Evolutionary conservation across 2,113 vertebrate species (phyloP).

Genomic region (Crotalus viridis): DNA sequence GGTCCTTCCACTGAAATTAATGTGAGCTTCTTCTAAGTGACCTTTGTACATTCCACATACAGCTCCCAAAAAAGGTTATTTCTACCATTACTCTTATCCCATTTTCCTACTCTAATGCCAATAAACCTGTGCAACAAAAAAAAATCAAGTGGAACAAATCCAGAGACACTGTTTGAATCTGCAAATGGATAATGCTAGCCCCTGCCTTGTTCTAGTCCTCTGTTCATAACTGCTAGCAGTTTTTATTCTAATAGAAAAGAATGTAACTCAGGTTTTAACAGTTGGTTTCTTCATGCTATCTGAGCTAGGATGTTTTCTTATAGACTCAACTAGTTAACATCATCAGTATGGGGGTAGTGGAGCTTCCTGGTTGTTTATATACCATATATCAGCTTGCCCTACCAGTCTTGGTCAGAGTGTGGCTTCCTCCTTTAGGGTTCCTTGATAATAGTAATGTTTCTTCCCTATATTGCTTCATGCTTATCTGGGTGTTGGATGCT

Average conservation of each 20-base stretch:
- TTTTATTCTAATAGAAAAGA: not conserved
- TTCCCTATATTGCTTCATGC: not conserved
- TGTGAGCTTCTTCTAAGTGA: not conserved
- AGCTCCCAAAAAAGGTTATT: not conserved
- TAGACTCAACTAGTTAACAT: not conserved
- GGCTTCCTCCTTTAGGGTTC: not conserved
- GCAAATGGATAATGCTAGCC: not conserved
- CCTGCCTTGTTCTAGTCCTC: not conserved
- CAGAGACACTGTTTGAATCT: not conserved
- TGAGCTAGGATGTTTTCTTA: not conserved
- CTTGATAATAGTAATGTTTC: not conserved
- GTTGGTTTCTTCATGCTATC: not conserved
- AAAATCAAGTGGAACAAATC: not conserved
- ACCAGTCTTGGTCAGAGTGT: not conserved
- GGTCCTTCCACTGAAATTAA: constrained; percentile 1
- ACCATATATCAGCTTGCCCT: not conserved
- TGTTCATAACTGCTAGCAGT: not conserved
- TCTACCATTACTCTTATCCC: not conserved
- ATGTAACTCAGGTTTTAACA: not conserved
- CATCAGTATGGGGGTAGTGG: not conserved
- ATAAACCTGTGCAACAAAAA: not conserved
- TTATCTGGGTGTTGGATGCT: not conserved
- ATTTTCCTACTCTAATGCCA: not conserved
- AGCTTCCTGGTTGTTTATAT: not conserved
- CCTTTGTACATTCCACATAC: not conserved